Evolutionary conservation across 2,888 invertebrate species (phyloP).

Genomic region (Acanthosoma haemorrhoidale): DNA sequence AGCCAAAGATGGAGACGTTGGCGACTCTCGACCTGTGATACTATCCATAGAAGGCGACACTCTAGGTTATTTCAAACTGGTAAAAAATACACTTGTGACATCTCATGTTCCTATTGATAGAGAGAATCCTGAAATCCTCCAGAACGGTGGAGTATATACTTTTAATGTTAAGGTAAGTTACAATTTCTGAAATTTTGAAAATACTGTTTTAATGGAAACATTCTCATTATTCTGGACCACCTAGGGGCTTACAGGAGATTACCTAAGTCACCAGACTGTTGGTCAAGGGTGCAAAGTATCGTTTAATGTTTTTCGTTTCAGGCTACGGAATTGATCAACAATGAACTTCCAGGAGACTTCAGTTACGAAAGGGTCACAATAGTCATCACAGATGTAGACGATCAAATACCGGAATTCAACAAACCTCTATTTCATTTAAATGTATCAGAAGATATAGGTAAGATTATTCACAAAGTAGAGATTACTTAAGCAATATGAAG

Average conservation of each 20-base stretch:
- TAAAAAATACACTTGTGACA: constrained; percentile 54
- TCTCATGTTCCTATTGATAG: constrained; percentile 64
- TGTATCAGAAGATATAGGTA: constrained; percentile 70
- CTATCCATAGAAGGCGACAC: constrained; percentile 64
- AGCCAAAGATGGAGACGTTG: constrained; percentile 76
- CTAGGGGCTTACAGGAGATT: too few relatives aligned
- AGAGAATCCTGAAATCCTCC: constrained; percentile 65
- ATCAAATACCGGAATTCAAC: constrained; percentile 68
- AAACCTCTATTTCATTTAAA: constrained; percentile 59
- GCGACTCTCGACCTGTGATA: constrained; percentile 62
- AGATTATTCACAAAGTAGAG: constrained; percentile 38
- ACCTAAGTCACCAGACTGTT: too few relatives aligned
- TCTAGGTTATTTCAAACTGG: constrained; percentile 62
- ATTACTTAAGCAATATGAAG: background rate
- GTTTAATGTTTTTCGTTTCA: constrained; percentile 44
- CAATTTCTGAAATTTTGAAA: too few relatives aligned
- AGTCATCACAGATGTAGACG: constrained; percentile 72
- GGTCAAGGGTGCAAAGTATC: too few relatives aligned
- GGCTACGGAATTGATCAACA: constrained; percentile 69
- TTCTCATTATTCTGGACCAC: too few relatives aligned
- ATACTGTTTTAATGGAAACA: too few relatives aligned
- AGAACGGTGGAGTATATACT: constrained; percentile 72
- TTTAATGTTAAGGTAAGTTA: constrained; percentile 57
- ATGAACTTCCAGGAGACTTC: constrained; percentile 63
- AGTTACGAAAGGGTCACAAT: constrained; percentile 66